Evolutionary conservation across 1,140 invertebrate genomes (phyloP).

Genomic region (Battus philenor): DNA sequence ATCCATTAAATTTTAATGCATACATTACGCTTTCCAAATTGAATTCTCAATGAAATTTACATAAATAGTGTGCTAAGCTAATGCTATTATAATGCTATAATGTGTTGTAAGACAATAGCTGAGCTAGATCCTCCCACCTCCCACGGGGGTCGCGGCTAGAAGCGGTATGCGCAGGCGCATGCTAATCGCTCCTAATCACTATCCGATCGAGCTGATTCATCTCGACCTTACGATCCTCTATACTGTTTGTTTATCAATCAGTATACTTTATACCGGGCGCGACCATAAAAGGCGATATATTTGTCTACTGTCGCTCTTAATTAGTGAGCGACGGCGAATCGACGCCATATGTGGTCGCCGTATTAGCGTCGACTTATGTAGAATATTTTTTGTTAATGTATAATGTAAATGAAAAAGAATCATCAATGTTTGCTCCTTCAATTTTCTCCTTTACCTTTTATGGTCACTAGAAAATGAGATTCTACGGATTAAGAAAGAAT

Average conservation of each 20-base stretch:
- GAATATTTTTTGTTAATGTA: slow-evolving; percentile 64
- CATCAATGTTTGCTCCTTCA: slow-evolving; percentile 63
- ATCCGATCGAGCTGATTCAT: slow-evolving; percentile 68
- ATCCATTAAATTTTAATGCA: slow-evolving; percentile 45
- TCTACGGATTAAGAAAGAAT: too few relatives aligned
- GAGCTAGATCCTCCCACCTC: slow-evolving; percentile 53
- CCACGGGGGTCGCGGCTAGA: slow-evolving; percentile 45
- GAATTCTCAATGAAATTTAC: slow-evolving; percentile 65
- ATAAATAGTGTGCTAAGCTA: slow-evolving; percentile 63
- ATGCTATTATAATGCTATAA: slow-evolving; percentile 63
- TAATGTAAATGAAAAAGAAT: slow-evolving; percentile 63
- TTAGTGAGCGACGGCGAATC: slow-evolving; percentile 64
- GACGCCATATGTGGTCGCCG: slow-evolving; percentile 61
- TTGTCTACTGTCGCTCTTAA: slow-evolving; percentile 68
- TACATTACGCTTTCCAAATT: slow-evolving; percentile 60
- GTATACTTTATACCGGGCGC: slow-evolving; percentile 54
- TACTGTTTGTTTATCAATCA: slow-evolving; percentile 69
- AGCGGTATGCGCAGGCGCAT: slow-evolving; percentile 47
- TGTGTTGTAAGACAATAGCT: slow-evolving; percentile 64
- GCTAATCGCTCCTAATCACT: slow-evolving; percentile 70
- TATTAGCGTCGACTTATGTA: slow-evolving; percentile 55
- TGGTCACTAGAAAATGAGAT: slow-evolving; percentile 26
- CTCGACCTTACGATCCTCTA: slow-evolving; percentile 47
- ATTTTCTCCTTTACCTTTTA: slow-evolving; percentile 49
- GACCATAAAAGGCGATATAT: slow-evolving; percentile 70